Evolutionary conservation across 2,113 vertebrate species (phyloP), one percentile per base, ranked within the genome.

Genomic region (Elephantulus edwardii): DNA sequence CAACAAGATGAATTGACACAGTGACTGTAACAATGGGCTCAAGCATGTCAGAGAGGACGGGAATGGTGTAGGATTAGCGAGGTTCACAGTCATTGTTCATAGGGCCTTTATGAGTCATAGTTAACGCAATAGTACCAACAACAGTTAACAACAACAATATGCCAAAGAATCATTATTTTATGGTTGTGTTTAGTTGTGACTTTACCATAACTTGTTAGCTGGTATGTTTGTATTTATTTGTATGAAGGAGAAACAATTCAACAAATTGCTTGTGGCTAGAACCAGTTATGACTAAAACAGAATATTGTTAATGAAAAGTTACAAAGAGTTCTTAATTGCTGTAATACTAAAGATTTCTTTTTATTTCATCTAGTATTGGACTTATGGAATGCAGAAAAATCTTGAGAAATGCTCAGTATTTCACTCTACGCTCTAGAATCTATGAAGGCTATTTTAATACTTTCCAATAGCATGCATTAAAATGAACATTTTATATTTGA

Each of bases 191-290:
- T 86, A 58, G 64, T 83, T 86, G 72, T 76, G 26, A 82, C 72
- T 90, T 91, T 14, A 22, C 33, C 35, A 56, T 79, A 50, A 85
- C 40, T 94, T 12, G 12, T 74, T 85, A 81, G 62, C 46, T 87
- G 40, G 20, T 54, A 58, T 44, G 22, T 44, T 88, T 93, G 93
- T 94, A 62, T 38, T 88, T 82, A 78, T 75, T 85, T 74, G 24
- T 20, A 42, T 40, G 88, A 88, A 90, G 42, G 35, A 80, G 40
- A 60, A 94, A 35, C 92, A 89, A 89, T 35, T 58, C 66, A 90
- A 48, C 17, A 74, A 64, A 83, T 50, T 68, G 71, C 30, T 79
- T 81, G 58, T 44, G 88, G 44, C 28, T 93, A 24, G 35, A 66
- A 17, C 54, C 89, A 48, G 30, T 88, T 52, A 68, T 33, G 74